phyloP scores from a whole-genome alignment of 1,140 invertebrate species.

The Drosophila novamexicana region DNA sequence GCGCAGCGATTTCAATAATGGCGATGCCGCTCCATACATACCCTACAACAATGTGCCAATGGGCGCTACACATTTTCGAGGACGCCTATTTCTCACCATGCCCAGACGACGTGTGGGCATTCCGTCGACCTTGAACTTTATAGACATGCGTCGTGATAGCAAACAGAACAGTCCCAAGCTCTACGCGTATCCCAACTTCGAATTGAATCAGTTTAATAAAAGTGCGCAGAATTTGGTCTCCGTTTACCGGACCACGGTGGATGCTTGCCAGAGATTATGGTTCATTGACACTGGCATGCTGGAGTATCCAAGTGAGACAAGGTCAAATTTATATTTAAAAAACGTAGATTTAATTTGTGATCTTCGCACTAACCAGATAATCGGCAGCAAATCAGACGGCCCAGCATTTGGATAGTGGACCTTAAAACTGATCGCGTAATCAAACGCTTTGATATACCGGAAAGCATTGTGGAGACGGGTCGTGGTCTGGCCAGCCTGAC shows the following conservation, averaged over 20 bases:
- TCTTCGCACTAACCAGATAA: constrained; percentile 84
- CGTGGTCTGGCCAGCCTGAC: constrained; percentile 87
- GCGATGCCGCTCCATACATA: constrained; percentile 54
- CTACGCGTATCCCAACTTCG: constrained; percentile 87
- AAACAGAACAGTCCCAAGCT: constrained; percentile 85
- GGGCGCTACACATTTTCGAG: constrained; percentile 87
- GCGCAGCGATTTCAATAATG: constrained; percentile 15
- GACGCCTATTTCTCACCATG: constrained; percentile 90
- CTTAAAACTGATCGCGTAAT: constrained; percentile 85
- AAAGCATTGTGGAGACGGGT: constrained; percentile 69
- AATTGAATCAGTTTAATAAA: constrained; percentile 86
- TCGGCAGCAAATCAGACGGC: constrained; percentile 85
- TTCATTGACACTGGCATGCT: constrained; percentile 89
- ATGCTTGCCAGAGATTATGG: constrained; percentile 90
- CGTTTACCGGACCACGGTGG: constrained; percentile 88
- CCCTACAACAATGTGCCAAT: constrained; percentile 90
- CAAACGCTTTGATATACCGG: constrained; percentile 74
- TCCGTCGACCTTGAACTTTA: constrained; percentile 89
- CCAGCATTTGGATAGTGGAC: constrained; percentile 88
- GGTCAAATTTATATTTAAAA: neutral
- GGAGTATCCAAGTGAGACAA: constrained; percentile 70
- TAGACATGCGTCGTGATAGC: constrained; percentile 85
- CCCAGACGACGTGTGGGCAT: constrained; percentile 88
- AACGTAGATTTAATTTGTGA: neutral
- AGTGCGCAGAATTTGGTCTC: constrained; percentile 85